Evolutionary conservation across 1,140 invertebrate genomes (phyloP), one percentile per base, ranked within the genome.

Genomic region (Lasioglossum albipes): DNA sequence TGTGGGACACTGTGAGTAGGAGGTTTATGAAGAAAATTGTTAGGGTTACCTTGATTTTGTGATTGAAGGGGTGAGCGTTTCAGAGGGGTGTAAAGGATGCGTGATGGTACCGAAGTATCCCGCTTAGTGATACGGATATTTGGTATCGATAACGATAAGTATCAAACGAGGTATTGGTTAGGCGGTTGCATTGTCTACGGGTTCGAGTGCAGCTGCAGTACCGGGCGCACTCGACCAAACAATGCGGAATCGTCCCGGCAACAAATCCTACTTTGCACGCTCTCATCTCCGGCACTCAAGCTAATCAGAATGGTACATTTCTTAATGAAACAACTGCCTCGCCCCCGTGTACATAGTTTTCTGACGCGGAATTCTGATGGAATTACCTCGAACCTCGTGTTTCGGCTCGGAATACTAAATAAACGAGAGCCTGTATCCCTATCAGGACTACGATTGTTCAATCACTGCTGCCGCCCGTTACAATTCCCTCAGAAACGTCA

Each of bases 291-390:
- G 31, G 22, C 62, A 67, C 77, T 79, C 52, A 20, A 36, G 27
- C 70, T 67, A 79, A 79, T 79, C 70, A 79, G 70, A 66, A 79
- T 36, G 22, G 49, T 66, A 74, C 77, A 73, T 74, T 78, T 73
- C 77, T 79, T 79, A 74, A 79, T 74, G 77, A 74, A 62, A 79
- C 77, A 79, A 74, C 70, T 74, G 70, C 70, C 65, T 79, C 77
- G 20, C 22, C n/a, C 45, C 45, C 22, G 41, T 66, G 62, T 79
- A 66, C 62, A 74, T 45, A 73, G 61, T 79, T 74, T 74, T 74
- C 77, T 66, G 41, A 66, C 49, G n/a, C 22, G 70, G 36, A 54
- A 59, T 59, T 59, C 57, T 45, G 65, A 79, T 57, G 36, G 9
- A 73, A 74, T 79, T 73, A 74, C 62, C 22, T 36, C 3, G 7